phyloP scores from a whole-genome alignment of 1,140 invertebrate species.

The Stratiolaelaps scimitus region DNA sequence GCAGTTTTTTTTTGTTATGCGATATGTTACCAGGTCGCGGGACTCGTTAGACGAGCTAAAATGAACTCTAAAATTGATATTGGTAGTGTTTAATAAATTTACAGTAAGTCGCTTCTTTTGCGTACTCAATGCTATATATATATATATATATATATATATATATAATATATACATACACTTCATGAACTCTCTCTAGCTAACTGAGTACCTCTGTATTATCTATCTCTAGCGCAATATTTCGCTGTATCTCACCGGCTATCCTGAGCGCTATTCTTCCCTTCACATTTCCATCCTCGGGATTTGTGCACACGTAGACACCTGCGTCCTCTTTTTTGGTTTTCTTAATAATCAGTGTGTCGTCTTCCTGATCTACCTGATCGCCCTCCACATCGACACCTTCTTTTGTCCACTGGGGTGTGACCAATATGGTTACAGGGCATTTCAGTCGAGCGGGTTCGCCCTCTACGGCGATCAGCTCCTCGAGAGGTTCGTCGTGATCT shows the following conservation, averaged over 20 bases:
- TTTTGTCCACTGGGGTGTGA: background rate
- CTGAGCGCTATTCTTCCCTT: constrained; percentile 1
- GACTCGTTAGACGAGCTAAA: too few species aligned
- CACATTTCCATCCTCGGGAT: background rate
- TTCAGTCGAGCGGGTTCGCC: background rate
- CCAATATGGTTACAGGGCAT: background rate
- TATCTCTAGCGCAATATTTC: too few species aligned
- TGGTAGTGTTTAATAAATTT: too few species aligned
- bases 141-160: too few species aligned
- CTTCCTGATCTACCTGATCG: constrained; percentile 3
- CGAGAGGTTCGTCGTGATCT: background rate
- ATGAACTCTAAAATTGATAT: too few species aligned
- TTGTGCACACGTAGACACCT: background rate
- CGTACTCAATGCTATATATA: too few species aligned
- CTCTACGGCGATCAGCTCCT: background rate
- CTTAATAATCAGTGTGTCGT: background rate
- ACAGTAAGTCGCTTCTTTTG: too few species aligned
- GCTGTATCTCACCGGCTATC: constrained; percentile 15
- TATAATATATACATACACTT: too few species aligned
- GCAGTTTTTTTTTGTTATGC: too few species aligned
- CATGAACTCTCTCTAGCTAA: too few species aligned
- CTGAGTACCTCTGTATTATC: too few species aligned
- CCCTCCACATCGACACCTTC: constrained; percentile 1
- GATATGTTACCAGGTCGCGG: too few species aligned
- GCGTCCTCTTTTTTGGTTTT: background rate